These are phyloP conservation scores for Gordius sp. DNA, from an alignment of 2,888 invertebrate genomes.

Conservation along the genomic window DNA sequence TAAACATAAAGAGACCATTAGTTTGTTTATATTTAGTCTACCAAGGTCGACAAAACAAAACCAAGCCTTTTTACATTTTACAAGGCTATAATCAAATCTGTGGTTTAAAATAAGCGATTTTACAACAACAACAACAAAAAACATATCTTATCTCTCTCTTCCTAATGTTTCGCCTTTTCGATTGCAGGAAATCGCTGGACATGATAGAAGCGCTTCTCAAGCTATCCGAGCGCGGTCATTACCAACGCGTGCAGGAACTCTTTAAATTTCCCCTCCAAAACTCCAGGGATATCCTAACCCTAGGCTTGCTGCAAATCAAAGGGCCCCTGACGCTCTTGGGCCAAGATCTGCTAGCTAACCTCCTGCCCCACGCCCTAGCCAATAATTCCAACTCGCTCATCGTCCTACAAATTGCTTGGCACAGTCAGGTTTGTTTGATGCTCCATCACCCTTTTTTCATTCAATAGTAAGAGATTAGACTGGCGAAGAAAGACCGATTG, in stretches of 20 bases:
- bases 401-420: constrained; percentile 88
- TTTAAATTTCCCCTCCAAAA: constrained; percentile 69
- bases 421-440: constrained; percentile 38
- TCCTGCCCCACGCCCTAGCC: constrained; percentile 71
- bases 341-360: constrained; percentile 55
- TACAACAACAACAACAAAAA: too few species aligned
- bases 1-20: too few species aligned
- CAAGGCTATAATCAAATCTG: too few species aligned
- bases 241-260: constrained; percentile 52
- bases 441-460: too few species aligned
- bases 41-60: too few species aligned
- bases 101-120: too few species aligned
- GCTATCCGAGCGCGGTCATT: constrained; percentile 52
- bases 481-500: too few species aligned
- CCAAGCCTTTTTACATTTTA: too few species aligned
- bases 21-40: too few species aligned
- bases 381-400: constrained; percentile 85
- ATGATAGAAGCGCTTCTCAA: constrained; percentile 59
- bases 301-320: constrained; percentile 60
- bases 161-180: too few species aligned
- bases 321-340: constrained; percentile 34
- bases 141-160: too few species aligned
- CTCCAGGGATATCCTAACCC: constrained; percentile 70
- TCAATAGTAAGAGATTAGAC: too few species aligned
- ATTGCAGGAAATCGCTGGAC: constrained; percentile 48